A percentile compares a stretch with the other conserved stretches of the same genome.
Conservation (phyloP, 2,888 invertebrate genomes). For the Hetaerina titia region DNA sequence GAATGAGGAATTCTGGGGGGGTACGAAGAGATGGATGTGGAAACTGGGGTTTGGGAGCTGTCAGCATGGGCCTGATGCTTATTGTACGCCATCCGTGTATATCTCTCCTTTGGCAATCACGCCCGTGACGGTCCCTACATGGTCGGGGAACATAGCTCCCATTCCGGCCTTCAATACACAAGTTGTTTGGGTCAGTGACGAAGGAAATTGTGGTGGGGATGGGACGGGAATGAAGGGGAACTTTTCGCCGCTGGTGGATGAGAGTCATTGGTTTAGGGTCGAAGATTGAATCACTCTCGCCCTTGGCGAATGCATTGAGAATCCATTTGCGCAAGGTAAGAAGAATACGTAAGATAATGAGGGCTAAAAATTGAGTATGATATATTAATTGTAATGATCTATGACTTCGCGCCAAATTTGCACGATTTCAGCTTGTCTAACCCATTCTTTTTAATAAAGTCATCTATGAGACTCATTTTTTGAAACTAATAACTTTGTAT, state of each 20-base stretch:
- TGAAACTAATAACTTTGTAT: too few relatives aligned
- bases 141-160: conserved; percentile 29
- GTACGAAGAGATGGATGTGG: neutral
- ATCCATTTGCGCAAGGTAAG: neutral
- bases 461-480: too few relatives aligned
- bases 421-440: too few relatives aligned
- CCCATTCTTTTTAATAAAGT: too few relatives aligned
- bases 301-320: neutral
- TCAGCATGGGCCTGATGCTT: neutral
- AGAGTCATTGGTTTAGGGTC: neutral
- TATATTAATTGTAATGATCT: neutral
- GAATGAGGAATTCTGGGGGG: neutral
- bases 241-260: neutral
- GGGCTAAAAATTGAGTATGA: neutral
- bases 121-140: conserved; percentile 35
- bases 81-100: neutral
- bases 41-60: conserved; percentile 2
- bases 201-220: neutral
- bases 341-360: neutral
- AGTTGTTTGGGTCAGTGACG: conserved; percentile 14
- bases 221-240: neutral
- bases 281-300: neutral
- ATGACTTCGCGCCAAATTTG: too few relatives aligned
- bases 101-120: conserved; percentile 41
- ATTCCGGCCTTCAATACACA: neutral